Percentiles rank a stretch among this genome's conserved stretches.
These are phyloP conservation scores for Apis dorsata DNA, from an alignment of 1,140 invertebrate species.

Conservation along the genomic window DNA sequence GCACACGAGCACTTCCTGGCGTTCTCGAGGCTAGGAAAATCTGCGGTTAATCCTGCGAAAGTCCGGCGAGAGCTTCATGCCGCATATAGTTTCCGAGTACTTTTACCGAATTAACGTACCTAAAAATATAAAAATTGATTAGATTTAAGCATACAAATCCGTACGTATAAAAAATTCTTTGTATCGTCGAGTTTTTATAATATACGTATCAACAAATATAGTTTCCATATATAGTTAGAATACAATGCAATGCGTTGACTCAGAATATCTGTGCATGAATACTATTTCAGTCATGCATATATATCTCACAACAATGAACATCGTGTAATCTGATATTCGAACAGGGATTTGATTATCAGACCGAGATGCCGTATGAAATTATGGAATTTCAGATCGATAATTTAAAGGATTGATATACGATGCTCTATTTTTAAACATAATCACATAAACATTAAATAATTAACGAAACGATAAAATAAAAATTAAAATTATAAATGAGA, in stretches of 20 bases:
- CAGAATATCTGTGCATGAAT: neutral
- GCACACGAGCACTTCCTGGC: conserved; percentile 46
- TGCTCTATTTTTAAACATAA: neutral
- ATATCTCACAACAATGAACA: conserved; percentile 28
- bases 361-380: conserved; percentile 40
- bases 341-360: conserved; percentile 68
- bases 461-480: neutral
- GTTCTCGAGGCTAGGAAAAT: conserved; percentile 31
- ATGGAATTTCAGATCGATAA: neutral
- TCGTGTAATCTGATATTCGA: conserved; percentile 65
- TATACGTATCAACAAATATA: neutral
- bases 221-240: neutral
- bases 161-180: neutral
- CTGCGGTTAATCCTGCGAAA: conserved; percentile 28
- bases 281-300: conserved; percentile 34
- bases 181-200: neutral
- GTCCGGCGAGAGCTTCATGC: neutral
- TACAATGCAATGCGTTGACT: conserved; percentile 65
- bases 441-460: neutral
- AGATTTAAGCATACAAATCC: too few relatives aligned
- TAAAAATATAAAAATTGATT: neutral
- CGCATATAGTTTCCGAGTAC: neutral
- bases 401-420: neutral
- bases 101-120: neutral
- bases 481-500: neutral